Base-by-base conservation (phyloP, 2,113 vertebrate genomes). In the Hydrolagus affinis region DNA sequence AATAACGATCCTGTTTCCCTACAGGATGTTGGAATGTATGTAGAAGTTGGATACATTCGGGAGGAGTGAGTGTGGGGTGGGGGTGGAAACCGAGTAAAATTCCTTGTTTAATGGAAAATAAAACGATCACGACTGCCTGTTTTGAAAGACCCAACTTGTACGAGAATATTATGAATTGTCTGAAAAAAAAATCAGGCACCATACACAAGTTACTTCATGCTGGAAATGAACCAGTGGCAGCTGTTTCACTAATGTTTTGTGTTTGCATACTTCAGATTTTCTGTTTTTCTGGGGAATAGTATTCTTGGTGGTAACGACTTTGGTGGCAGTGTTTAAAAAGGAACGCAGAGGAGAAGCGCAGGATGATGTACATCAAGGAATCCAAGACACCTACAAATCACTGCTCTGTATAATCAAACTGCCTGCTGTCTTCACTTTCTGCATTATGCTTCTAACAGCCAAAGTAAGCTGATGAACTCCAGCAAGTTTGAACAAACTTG, bases 221-320 rank as follows among this genome's bases (percentile, higher is more conserved):
- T 44, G 4, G 44, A 3, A 44, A 44, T n/a, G 11, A 23, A 68
- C 9, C 64, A 83, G 15, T 83, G 64, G 0, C 23, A 32, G 25
- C 28, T 68, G 11, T 83, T 66, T 83, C 78, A 66, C 15, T 4
- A 30, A 17, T 30, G 56, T 19, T 8, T 83, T 80, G 25, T 19
- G 17, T 83, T 19, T 66, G 77, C 88, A 71, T 60, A 83, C 85
- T 88, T 80, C 90, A 99, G 98, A 98, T 89, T 99, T 99, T 92
- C 90, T 99, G 87, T 97, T 97, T 90, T 98, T 96, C 90, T 99
- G 98, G 97, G 97, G 98, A 83, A 87, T 95, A 86, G 89, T 98
- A 76, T 99, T 99, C 91, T 89, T 99, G 88, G 88, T 98, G 72
- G 97, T 97, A 86, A 99, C 98, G 30, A 98, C 97, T 7, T 89